phyloP scores from a whole-genome alignment of 2,888 invertebrate genomes.

The Venusia cambrica region DNA sequence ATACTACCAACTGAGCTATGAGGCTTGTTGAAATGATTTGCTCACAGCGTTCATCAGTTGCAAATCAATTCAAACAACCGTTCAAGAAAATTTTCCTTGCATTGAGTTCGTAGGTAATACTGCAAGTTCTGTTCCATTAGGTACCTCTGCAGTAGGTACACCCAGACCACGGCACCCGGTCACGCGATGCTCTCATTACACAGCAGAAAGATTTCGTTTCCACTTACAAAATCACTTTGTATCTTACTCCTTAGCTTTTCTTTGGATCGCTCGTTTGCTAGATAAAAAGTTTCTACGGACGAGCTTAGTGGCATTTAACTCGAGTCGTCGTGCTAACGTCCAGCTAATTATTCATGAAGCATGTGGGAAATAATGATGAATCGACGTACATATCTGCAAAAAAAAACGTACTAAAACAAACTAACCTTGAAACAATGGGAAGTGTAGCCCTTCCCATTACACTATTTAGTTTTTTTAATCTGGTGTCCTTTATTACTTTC shows the following conservation, averaged over 20 bases:
- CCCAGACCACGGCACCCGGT: conserved; percentile 47
- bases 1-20: too few species aligned
- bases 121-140: conserved; percentile 56
- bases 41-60: background rate
- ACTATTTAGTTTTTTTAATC: too few species aligned
- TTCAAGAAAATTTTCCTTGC: conserved; percentile 15
- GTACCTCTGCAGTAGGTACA: conserved; percentile 46
- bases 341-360: conserved; percentile 14
- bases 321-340: conserved; percentile 15
- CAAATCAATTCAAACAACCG: conserved; percentile 10
- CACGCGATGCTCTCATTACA: conserved; percentile 75
- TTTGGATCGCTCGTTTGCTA: conserved; percentile 22
- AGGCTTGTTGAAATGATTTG: conserved; percentile 2
- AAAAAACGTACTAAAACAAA: too few species aligned
- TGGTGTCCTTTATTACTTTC: too few species aligned
- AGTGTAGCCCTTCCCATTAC: too few species aligned
- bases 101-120: conserved; percentile 35
- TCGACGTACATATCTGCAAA: too few species aligned
- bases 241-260: conserved; percentile 48
- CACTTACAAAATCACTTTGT: conserved; percentile 76
- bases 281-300: conserved; percentile 22
- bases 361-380: too few species aligned
- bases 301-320: conserved; percentile 23
- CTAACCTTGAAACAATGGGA: too few species aligned
- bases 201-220: conserved; percentile 67